A percentile compares a stretch with the other conserved stretches of the same genome.
Evolutionary conservation across 2,113 vertebrate genomes (phyloP).

Genomic region (Phalacrocorax carbo): DNA sequence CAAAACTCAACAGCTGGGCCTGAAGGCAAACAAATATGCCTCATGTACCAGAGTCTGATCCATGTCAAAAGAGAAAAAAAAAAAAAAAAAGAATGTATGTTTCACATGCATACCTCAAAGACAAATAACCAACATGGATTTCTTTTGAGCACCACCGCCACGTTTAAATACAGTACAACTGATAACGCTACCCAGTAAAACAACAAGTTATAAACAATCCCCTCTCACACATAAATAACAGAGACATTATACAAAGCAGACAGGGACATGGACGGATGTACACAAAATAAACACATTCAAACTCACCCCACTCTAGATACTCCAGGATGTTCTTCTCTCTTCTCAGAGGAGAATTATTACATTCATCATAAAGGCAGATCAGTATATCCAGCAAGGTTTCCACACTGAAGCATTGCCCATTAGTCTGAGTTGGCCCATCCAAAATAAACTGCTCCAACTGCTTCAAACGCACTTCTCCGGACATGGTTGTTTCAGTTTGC

Average conservation of each 20-base stretch:
- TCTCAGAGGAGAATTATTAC: conserved; percentile 92
- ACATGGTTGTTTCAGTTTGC: conserved; percentile 83
- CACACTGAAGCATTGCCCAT: conserved; percentile 91
- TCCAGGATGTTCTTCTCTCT: conserved; percentile 96
- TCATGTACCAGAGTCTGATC: not conserved
- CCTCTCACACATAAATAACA: not conserved
- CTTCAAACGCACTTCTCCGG: conserved; percentile 97
- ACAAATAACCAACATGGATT: not conserved
- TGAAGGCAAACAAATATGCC: not conserved
- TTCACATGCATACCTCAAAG: not conserved
- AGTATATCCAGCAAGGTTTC: conserved; percentile 96
- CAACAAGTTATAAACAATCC: not conserved
- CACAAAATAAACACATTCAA: conserved; percentile 26
- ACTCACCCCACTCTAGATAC: conserved; percentile 98
- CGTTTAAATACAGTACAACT: not conserved
- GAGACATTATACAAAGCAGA: conserved; percentile 10
- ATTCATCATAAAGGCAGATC: conserved; percentile 97
- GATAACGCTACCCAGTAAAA: not conserved
- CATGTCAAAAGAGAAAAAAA: not conserved
- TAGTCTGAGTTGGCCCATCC: conserved; percentile 89
- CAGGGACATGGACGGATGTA: not conserved
- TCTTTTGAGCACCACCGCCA: not conserved
- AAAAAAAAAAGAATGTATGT: not conserved
- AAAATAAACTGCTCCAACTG: conserved; percentile 96
- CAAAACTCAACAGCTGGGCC: conserved; percentile 15